Conservation (phyloP, 2,113 vertebrate species). For the Phylloscopus trochilus region DNA sequence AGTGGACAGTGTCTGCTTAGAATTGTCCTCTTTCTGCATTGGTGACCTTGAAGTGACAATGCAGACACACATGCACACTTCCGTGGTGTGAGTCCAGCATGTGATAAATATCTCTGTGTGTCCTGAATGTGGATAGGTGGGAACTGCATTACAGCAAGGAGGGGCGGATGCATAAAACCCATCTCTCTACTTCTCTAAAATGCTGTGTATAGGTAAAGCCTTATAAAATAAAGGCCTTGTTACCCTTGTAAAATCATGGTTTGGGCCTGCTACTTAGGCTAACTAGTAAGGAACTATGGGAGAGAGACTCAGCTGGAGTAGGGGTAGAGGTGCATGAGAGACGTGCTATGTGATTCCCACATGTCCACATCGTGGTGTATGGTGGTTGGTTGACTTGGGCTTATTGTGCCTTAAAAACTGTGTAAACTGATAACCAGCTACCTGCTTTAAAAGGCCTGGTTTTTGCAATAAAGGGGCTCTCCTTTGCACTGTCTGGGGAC, state of each 20-base stretch:
- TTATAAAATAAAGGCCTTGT: not conserved
- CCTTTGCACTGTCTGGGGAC: not conserved
- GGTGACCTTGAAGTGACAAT: not conserved
- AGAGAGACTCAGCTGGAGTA: not conserved
- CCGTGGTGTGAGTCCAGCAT: rapidly evolving
- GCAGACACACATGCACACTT: not conserved
- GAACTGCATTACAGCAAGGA: not conserved
- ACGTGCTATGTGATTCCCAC: not conserved
- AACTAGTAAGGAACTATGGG: not conserved
- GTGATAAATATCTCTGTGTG: not conserved
- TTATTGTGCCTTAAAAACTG: not conserved
- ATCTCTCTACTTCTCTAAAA: not conserved
- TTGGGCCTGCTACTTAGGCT: not conserved
- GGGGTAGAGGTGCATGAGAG: not conserved
- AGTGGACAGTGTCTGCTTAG: not conserved
- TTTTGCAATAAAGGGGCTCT: not conserved
- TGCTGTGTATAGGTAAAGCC: not conserved
- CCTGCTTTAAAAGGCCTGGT: not conserved
- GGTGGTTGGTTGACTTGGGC: not conserved
- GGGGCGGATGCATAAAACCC: not conserved
- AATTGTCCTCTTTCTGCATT: not conserved
- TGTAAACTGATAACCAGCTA: not conserved
- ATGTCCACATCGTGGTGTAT: rapidly evolving
- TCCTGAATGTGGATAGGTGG: not conserved
- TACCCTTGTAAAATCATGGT: not conserved